Evolutionary conservation across 1,140 invertebrate species (phyloP).

Genomic region (Probaryconus sp.): DNA sequence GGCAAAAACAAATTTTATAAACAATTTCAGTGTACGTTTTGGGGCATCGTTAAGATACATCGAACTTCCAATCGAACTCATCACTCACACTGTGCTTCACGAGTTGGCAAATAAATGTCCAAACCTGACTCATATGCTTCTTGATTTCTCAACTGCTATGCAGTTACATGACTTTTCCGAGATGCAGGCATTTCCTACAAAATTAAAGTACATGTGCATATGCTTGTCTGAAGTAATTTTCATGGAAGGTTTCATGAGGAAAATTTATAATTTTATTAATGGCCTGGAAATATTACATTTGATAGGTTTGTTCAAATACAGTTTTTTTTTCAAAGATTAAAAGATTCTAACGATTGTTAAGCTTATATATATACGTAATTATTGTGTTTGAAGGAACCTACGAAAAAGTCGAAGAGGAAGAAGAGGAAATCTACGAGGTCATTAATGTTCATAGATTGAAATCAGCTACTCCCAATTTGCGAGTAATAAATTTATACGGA

Average conservation of each 20-base stretch:
- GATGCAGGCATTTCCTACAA: slow-evolving; percentile 99
- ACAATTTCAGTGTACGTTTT: slow-evolving; percentile 84
- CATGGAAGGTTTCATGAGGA: slow-evolving; percentile 99
- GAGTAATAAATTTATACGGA: slow-evolving; percentile 97
- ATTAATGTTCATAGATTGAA: slow-evolving; percentile 99
- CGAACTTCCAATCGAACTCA: slow-evolving; percentile 98
- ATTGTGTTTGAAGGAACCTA: slow-evolving; percentile 89
- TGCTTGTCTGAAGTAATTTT: slow-evolving; percentile 99
- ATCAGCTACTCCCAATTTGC: slow-evolving; percentile 95
- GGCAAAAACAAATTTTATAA: background rate
- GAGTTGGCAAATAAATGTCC: slow-evolving; percentile 98
- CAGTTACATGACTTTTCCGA: slow-evolving; percentile 99
- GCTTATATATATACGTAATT: too few species aligned
- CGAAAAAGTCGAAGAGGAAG: slow-evolving; percentile 98
- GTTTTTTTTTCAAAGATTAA: too few species aligned
- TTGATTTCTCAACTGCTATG: slow-evolving; percentile 99
- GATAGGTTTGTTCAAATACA: slow-evolving; percentile 89
- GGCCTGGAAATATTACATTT: slow-evolving; percentile 98
- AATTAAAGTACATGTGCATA: slow-evolving; percentile 96
- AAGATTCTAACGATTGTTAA: too few species aligned
- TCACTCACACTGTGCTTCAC: slow-evolving; percentile 98
- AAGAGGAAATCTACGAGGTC: slow-evolving; percentile 99
- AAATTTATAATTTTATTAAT: slow-evolving; percentile 99
- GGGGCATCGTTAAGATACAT: slow-evolving; percentile 95
- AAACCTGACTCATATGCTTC: slow-evolving; percentile 97